Base-by-base conservation (phyloP, 2,113 vertebrate genomes). In the Otus sunia region DNA sequence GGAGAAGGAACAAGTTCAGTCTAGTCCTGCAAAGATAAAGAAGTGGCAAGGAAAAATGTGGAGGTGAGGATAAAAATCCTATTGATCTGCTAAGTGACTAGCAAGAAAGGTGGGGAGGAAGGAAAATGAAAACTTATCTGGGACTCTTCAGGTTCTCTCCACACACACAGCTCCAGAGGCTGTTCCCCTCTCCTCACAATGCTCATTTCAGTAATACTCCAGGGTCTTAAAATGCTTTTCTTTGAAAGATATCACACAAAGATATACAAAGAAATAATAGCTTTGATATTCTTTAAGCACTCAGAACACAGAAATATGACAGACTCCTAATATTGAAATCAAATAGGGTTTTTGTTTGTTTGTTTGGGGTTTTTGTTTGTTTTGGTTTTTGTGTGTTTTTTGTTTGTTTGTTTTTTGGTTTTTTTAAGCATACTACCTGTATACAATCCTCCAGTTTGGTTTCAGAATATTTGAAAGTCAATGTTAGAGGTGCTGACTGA, bases 321-420 rank as follows among this genome's bases (percentile, higher is more conserved):
- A 69, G 21, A 84, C 27, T 47, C 18, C 59, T 45, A 18, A 50
- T 16, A 67, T 0, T 50, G 41, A 84, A 84, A 69, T 64, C 7
- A 66, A 84, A 39, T 29, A 4, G 2, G 6, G 1, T 3, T 15
- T 82, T n/a, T n/a, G n/a, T n/a, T n/a, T n/a, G n/a, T n/a, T n/a
- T n/a, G n/a, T n/a, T n/a, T n/a, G n/a, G n/a, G n/a, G n/a, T n/a
- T n/a, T n/a, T n/a, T n/a, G n/a, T n/a, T n/a, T n/a, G n/a, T n/a
- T n/a, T n/a, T n/a, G n/a, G n/a, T n/a, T n/a, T n/a, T n/a, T n/a
- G n/a, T n/a, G n/a, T n/a, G n/a, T n/a, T n/a, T n/a, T n/a, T n/a
- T n/a, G n/a, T n/a, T n/a, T n/a, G n/a, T n/a, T n/a, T n/a, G n/a
- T n/a, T n/a, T n/a, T n/a, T n/a, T n/a, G n/a, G n/a, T n/a, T n/a